phyloP scores from a whole-genome alignment of 1,140 invertebrate species.

The Metopolophium dirhodum region DNA sequence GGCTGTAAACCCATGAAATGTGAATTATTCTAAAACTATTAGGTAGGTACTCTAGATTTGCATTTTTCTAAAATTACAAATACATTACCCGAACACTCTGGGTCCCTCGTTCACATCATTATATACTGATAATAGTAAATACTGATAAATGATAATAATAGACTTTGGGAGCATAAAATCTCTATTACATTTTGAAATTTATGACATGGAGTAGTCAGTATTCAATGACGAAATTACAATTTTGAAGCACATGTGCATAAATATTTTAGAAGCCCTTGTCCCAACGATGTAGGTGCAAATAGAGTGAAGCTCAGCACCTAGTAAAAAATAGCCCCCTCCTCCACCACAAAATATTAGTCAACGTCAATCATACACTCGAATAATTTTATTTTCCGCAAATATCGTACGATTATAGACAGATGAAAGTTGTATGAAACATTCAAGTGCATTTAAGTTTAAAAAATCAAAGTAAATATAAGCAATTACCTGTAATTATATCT shows the following conservation, averaged over 20 bases:
- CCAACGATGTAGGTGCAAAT: background rate
- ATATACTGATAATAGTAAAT: background rate
- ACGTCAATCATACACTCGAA: no score
- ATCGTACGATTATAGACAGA: no score
- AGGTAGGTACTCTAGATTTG: background rate
- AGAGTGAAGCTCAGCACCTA: background rate
- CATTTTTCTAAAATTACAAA: background rate
- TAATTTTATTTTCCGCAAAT: no score
- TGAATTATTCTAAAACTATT: background rate
- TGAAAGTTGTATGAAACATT: no score
- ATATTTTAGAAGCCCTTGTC: background rate
- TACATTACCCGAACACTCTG: background rate
- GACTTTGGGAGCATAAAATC: background rate
- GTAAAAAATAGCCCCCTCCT: background rate
- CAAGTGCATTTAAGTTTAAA: no score
- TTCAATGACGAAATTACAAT: background rate
- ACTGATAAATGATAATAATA: background rate
- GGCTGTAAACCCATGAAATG: background rate
- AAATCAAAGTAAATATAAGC: no score
- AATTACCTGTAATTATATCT: no score
- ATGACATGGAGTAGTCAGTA: background rate
- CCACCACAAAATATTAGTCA: background rate
- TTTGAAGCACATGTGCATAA: no score
- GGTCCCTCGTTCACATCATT: background rate
- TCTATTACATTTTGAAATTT: background rate